Percentiles rank a stretch among this genome's conserved stretches.
Evolutionary conservation across 1,140 invertebrate genomes (phyloP).

Genomic region (Zaprionus taronus): DNA sequence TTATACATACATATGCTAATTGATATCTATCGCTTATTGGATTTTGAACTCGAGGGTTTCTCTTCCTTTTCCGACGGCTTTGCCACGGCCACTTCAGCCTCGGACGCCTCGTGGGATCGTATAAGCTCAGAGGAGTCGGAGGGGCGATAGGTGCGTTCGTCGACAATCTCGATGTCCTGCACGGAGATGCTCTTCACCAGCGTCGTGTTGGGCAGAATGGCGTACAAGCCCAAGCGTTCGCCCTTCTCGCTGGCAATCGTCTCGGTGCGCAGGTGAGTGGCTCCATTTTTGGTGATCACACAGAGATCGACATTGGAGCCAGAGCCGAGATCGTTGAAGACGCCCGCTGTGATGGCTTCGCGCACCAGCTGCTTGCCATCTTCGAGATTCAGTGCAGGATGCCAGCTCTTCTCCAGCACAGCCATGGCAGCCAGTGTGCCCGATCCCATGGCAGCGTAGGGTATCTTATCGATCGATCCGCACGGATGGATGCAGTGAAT

Average conservation of each 20-base stretch:
- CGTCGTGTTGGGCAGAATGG: conserved; percentile 68
- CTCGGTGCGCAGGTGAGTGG: conserved; percentile 93
- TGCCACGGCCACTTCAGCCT: neutral
- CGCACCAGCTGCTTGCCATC: conserved; percentile 95
- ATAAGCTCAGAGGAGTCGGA: neutral
- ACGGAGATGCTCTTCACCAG: conserved; percentile 63
- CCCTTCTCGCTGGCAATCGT: conserved; percentile 94
- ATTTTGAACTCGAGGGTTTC: neutral
- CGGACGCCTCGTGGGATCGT: neutral
- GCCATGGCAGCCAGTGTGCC: conserved; percentile 98
- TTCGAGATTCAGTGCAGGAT: conserved; percentile 91
- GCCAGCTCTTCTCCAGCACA: conserved; percentile 96
- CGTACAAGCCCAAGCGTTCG: conserved; percentile 55
- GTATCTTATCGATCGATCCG: conserved; percentile 95
- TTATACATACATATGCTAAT: neutral
- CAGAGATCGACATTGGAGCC: conserved; percentile 98
- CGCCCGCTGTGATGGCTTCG: conserved; percentile 97
- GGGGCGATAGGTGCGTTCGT: conserved; percentile 43
- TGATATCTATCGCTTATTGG: neutral
- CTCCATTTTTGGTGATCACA: conserved; percentile 93
- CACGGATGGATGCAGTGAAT: conserved; percentile 97
- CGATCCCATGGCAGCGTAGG: conserved; percentile 98
- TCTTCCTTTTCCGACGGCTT: neutral
- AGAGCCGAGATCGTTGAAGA: conserved; percentile 98
- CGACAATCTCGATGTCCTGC: conserved; percentile 39